Evolutionary conservation across 1,140 invertebrate genomes (phyloP).

Genomic region (Halictus rubicundus): DNA sequence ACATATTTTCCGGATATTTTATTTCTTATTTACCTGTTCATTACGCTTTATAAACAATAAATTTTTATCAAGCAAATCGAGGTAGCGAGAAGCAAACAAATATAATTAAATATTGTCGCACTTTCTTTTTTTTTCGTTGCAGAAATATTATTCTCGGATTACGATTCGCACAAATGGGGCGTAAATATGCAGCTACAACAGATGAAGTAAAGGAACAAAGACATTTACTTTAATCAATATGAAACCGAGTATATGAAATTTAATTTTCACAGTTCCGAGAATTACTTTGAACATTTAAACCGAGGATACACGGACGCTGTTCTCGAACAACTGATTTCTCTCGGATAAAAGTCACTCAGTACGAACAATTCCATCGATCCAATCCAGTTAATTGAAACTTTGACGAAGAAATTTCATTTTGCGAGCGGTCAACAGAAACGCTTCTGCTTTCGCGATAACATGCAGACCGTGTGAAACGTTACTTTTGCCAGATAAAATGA

Average conservation of each 20-base stretch:
- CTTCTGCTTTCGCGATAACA: neutral
- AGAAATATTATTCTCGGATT: no score
- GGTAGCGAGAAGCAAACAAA: no score
- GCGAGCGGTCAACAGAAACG: neutral
- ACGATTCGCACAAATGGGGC: no score
- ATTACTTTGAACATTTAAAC: neutral
- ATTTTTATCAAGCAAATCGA: no score
- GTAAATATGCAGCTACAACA: no score
- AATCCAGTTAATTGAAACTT: slow-evolving; percentile 1
- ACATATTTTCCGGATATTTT: no score
- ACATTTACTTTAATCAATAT: neutral
- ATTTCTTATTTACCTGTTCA: no score
- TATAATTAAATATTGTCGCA: no score
- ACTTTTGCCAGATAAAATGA: no score
- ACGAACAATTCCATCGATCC: neutral
- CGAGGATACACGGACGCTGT: neutral
- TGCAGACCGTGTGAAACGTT: neutral
- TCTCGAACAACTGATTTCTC: neutral
- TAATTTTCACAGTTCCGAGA: neutral
- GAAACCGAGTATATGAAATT: neutral
- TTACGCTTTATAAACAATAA: no score
- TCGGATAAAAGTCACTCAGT: slow-evolving; percentile 6
- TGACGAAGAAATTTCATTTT: neutral
- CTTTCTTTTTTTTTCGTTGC: no score
- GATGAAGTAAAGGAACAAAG: no score